Evolutionary conservation across 2,888 invertebrate genomes (phyloP).

Genomic region (Drosophila antonietae): DNA sequence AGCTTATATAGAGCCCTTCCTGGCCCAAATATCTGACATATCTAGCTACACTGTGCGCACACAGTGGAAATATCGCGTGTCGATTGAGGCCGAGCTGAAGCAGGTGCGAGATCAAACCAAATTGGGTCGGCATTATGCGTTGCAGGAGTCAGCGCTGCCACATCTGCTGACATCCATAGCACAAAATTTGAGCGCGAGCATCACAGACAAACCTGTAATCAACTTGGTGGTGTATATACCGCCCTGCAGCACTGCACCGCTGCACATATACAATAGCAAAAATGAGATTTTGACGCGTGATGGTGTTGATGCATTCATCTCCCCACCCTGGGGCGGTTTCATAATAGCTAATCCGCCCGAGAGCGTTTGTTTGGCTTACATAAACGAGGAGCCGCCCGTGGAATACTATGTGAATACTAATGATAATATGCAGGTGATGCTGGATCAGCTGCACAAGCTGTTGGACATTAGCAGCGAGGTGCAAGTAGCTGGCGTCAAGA

Average conservation of each 20-base stretch:
- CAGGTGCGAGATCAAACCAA: constrained; percentile 86
- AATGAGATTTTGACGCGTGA: constrained; percentile 84
- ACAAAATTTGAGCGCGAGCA: constrained; percentile 93
- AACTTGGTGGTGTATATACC: constrained; percentile 94
- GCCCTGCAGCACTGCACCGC: constrained; percentile 89
- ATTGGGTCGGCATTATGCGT: constrained; percentile 87
- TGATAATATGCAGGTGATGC: constrained; percentile 90
- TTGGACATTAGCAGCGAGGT: constrained; percentile 89
- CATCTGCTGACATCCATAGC: constrained; percentile 94
- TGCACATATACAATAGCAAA: constrained; percentile 88
- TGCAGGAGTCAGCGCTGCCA: constrained; percentile 90
- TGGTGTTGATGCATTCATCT: constrained; percentile 90
- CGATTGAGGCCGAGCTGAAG: constrained; percentile 90
- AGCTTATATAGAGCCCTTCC: constrained; percentile 92
- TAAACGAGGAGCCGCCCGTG: constrained; percentile 72
- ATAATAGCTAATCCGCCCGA: constrained; percentile 89
- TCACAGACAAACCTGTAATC: constrained; percentile 91
- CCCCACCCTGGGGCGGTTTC: constrained; percentile 96
- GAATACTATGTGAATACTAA: constrained; percentile 86
- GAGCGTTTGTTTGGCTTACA: constrained; percentile 85
- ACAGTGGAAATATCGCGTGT: constrained; percentile 93
- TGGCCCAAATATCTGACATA: constrained; percentile 88
- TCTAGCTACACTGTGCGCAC: constrained; percentile 94
- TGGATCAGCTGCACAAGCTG: constrained; percentile 90
- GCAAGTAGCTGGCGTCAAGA: constrained; percentile 85